Evolutionary conservation across 2,888 invertebrate genomes (phyloP).

Genomic region (Brassicogethes aeneus): DNA sequence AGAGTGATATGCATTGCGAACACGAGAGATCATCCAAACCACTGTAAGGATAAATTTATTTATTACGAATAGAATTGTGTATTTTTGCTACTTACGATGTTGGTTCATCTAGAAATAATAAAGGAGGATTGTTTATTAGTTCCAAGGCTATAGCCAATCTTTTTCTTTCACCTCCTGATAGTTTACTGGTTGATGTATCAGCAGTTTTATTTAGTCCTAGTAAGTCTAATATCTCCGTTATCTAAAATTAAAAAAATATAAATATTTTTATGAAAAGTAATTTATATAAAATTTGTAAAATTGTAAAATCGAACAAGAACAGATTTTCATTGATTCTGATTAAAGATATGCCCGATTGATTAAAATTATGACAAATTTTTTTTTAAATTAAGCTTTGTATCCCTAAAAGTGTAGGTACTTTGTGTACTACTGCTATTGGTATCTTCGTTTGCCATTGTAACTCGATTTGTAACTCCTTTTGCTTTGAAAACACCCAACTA

Average conservation of each 20-base stretch:
- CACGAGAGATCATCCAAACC: conserved; percentile 89
- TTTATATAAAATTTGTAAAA: not conserved
- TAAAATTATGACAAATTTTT: no score
- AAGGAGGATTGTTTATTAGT: conserved; percentile 88
- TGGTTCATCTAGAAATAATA: conserved; percentile 92
- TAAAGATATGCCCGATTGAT: no score
- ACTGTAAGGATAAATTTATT: conserved; percentile 42
- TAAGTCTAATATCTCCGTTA: conserved; percentile 76
- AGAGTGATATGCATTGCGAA: conserved; percentile 74
- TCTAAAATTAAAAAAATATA: conserved; percentile 45
- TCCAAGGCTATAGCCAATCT: conserved; percentile 90
- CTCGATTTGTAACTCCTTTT: no score
- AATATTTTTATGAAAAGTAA: not conserved
- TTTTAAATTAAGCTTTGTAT: no score
- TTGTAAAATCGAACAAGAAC: not conserved
- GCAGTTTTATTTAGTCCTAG: conserved; percentile 65
- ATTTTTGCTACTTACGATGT: conserved; percentile 71
- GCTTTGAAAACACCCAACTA: no score
- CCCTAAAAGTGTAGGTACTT: no score
- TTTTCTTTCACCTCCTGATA: conserved; percentile 91
- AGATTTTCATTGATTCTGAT: not conserved
- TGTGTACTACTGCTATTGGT: no score
- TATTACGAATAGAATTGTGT: not conserved
- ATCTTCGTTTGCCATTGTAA: no score
- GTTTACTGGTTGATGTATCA: conserved; percentile 60